Evolutionary conservation across 2,888 invertebrate genomes (phyloP).

Genomic region (Mesopsocus fuscifrons): DNA sequence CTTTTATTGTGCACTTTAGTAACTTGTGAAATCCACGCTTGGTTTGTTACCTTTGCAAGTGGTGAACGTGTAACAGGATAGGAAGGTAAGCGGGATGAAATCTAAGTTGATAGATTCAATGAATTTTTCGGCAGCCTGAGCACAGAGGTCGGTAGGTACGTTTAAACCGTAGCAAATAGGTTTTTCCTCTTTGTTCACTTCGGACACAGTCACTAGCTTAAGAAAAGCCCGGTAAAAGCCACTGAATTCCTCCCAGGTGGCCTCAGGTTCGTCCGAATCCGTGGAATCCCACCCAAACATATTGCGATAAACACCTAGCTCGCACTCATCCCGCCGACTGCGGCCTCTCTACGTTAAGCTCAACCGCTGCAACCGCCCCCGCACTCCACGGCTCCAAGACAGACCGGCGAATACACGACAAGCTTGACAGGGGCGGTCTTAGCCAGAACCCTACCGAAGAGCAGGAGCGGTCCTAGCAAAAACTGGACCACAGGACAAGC

Average conservation of each 20-base stretch:
- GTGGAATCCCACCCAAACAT: conserved; percentile 24
- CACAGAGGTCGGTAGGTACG: conserved; percentile 12
- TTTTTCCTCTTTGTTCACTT: conserved; percentile 36
- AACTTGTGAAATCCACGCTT: too few species aligned
- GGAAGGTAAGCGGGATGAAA: conserved; percentile 38
- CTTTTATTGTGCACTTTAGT: too few species aligned
- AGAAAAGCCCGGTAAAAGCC: conserved; percentile 31
- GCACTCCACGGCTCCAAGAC: conserved; percentile 1
- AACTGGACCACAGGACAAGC: too few species aligned
- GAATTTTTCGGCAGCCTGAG: conserved; percentile 21
- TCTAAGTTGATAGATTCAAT: conserved; percentile 30
- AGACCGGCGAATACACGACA: neutral
- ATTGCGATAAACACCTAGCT: conserved; percentile 16
- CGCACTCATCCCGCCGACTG: neutral
- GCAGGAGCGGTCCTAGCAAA: too few species aligned
- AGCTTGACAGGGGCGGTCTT: too few species aligned
- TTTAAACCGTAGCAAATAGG: conserved; percentile 37
- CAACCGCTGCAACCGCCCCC: conserved; percentile 21
- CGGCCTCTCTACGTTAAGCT: conserved; percentile 15
- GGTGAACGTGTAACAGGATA: conserved; percentile 40
- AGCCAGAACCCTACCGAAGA: too few species aligned
- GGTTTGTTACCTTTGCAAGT: conserved; percentile 46
- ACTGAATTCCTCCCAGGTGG: conserved; percentile 33
- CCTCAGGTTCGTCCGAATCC: conserved; percentile 23
- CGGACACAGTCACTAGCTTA: conserved; percentile 44